Evolutionary conservation across 1,140 invertebrate genomes (phyloP), one percentile per base, ranked within the genome.

Genomic region (Tenebrio molitor): DNA sequence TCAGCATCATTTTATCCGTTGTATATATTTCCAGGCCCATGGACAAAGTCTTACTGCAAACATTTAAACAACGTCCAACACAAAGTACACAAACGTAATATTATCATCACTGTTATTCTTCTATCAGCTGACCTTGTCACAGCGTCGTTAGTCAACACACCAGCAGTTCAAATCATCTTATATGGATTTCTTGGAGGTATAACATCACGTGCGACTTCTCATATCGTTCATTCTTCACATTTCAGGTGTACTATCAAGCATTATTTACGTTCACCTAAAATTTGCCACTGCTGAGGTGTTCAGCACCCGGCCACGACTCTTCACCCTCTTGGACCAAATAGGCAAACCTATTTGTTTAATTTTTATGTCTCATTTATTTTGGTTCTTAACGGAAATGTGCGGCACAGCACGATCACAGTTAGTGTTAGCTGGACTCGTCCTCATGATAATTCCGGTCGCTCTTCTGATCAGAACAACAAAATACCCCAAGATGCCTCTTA

Each of bases 151-250:
- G 12, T 29, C 23, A 58, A 58, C n/a, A 58, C 50, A 29, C 53
- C 73, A 39, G 66, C 76, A 7, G 10, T 21, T 21, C 62, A 66
- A 53, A 44, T 77, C 1, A 8, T 70, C 15, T 29, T 67, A 0
- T 77, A 76, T 42, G 74, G 68, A 63, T 10, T 77, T 29, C 72
- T 73, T 46, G 74, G 74, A 50, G 76, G 76, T 77, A 76, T n/a
- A n/a, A 34, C 23, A 71, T 44, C 25, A 8, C 0, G 14, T 4
- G 69, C 23, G 15, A 36, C 4, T 69, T 25, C 10, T n/a, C 46
- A 53, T 53, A 3, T 14, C 46, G 29, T 33, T 53, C 10, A 69
- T 68, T 70, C 29, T n/a, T 19, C 29, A 23, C 1, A 46, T 66
- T 73, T 21, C 64, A 77, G 76, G 74, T 33, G 21, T 74, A 15